phyloP scores from a whole-genome alignment of 2,888 invertebrate genomes.

The Atrina japonica region DNA sequence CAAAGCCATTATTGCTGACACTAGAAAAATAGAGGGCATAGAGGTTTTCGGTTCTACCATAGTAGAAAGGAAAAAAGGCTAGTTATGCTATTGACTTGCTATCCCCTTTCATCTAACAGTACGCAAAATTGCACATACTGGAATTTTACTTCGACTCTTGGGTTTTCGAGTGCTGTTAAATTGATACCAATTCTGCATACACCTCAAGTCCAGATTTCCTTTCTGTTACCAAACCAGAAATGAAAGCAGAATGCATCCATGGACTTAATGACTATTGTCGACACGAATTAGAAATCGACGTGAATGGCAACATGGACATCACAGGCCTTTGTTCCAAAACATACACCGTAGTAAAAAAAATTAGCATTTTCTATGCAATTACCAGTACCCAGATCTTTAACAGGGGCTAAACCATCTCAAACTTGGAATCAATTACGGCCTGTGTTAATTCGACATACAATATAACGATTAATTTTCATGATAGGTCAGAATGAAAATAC shows the following conservation, averaged over 20 bases:
- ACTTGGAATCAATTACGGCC: no score
- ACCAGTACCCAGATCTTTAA: no score
- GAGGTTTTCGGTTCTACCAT: conserved; percentile 49
- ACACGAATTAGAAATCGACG: conserved; percentile 21
- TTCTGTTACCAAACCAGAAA: conserved; percentile 37
- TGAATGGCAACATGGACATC: conserved; percentile 36
- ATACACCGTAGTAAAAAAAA: conserved; percentile 17
- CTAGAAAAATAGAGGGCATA: conserved; percentile 37
- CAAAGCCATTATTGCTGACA: conserved; percentile 44
- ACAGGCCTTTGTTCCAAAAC: conserved; percentile 35
- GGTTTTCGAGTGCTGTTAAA: conserved; percentile 52
- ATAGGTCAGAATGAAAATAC: no score
- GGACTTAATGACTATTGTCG: conserved; percentile 26
- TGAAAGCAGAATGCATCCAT: background rate
- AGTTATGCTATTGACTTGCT: conserved; percentile 37
- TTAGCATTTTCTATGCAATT: background rate
- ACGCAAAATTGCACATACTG: conserved; percentile 57
- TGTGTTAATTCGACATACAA: no score
- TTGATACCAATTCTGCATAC: conserved; percentile 58
- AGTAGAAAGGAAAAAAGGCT: conserved; percentile 49
- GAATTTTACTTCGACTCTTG: conserved; percentile 55
- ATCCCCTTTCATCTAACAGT: conserved; percentile 53
- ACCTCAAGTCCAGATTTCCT: conserved; percentile 40
- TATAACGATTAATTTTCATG: no score
- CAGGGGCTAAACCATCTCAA: no score